Evolutionary conservation across 1,140 invertebrate genomes (phyloP), one percentile per base, ranked within the genome.

Genomic region (Heterodera carotae): DNA sequence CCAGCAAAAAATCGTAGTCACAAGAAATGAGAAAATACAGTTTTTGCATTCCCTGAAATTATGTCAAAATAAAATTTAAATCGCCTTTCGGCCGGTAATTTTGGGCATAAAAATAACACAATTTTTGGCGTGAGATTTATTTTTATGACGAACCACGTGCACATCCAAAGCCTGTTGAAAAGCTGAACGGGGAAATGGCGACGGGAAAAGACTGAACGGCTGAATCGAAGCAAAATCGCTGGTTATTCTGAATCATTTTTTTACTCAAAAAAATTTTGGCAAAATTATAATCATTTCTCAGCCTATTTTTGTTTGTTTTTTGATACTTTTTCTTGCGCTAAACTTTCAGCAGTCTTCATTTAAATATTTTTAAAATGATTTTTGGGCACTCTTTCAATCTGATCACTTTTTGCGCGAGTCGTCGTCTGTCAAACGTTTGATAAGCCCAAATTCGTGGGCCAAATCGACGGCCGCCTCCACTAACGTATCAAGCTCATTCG

Each of bases 21-120:
- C 79, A 88, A 8, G 86, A 84, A 12, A 88, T 75, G 18, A 73
- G 72, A 73, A 85, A 86, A 60, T 88, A 87, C 0, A 86, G 76
- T 6, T 62, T 59, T 75, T 85, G 87, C 68, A 86, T 83, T n/a
- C 76, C 82, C 84, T 85, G 56, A 83, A 25, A 34, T 12, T 2
- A 69, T 71, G 67, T 22, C n/a, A 39, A 39, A 39, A 10, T 39
- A n/a, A 39, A 39, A 39, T 39, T 39, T 39, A 39, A 39, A 5
- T 39, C n/a, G n/a, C n/a, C n/a, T n/a, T n/a, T n/a, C n/a, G n/a
- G n/a, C n/a, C n/a, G n/a, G n/a, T n/a, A n/a, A n/a, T n/a, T n/a
- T n/a, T n/a, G n/a, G n/a, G n/a, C n/a, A n/a, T n/a, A n/a, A n/a
- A n/a, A n/a, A n/a, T n/a, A n/a, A n/a, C n/a, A n/a, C n/a, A n/a